Conservation (phyloP, 2,113 vertebrate species). For the Crotalus viridis region DNA sequence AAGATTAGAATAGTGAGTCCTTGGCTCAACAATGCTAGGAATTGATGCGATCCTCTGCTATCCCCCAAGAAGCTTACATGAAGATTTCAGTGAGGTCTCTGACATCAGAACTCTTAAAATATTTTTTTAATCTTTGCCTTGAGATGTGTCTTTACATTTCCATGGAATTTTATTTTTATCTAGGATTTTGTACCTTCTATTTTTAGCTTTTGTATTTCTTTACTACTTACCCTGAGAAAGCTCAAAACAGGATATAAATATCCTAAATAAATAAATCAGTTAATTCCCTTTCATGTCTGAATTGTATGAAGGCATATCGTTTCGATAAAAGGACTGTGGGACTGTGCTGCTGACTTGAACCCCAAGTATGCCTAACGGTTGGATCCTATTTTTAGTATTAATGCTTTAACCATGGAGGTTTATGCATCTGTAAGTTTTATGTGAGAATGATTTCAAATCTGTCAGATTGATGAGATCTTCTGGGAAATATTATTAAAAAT, state of each 20-base stretch:
- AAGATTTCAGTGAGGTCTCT: not conserved
- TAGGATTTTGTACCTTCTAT: not conserved
- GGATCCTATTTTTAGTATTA: not conserved
- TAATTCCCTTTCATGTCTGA: not conserved
- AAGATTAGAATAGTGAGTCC: not conserved
- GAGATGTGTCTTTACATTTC: not conserved
- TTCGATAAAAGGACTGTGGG: not conserved
- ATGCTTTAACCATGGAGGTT: not conserved
- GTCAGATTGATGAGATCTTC: not conserved
- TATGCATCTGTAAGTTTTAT: not conserved
- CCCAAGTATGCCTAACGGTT: not conserved
- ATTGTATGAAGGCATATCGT: not conserved
- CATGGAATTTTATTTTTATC: not conserved
- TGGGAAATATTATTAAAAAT: not conserved
- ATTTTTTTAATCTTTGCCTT: not conserved
- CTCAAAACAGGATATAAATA: not conserved
- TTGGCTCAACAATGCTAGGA: not conserved
- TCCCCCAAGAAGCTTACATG: not conserved
- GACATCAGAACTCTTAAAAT: not conserved
- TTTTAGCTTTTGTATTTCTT: not conserved
- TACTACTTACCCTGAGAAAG: not conserved
- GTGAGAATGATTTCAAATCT: not conserved
- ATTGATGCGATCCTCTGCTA: not conserved
- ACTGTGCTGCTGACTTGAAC: not conserved
- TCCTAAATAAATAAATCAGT: not conserved